Percentiles rank a stretch among this genome's conserved stretches.
Conservation (phyloP, 2,888 invertebrate genomes). For the Macaria liturata region DNA sequence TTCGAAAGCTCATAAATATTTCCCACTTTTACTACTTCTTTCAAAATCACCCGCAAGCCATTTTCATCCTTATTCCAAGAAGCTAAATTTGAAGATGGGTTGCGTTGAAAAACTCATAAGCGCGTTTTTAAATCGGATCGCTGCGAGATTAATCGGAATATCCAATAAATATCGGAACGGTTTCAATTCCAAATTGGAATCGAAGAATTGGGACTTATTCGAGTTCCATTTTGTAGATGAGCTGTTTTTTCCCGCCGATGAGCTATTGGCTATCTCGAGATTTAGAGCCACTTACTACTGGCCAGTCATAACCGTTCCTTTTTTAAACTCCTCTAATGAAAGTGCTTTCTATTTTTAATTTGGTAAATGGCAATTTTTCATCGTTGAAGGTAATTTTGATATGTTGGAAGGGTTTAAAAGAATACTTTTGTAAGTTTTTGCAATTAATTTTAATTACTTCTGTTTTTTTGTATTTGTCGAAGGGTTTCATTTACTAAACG, state of each 20-base stretch:
- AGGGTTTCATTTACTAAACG: no score
- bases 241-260: conserved; percentile 67
- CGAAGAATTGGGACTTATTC: conserved; percentile 78
- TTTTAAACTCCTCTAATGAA: conserved; percentile 30
- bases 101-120: conserved; percentile 56
- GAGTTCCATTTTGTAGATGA: conserved; percentile 77
- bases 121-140: conserved; percentile 73
- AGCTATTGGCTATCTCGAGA: conserved; percentile 43
- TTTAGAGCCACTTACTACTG: conserved; percentile 29
- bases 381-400: conserved; percentile 12
- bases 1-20: conserved; percentile 82
- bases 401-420: conserved; percentile 23
- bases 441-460: conserved; percentile 9
- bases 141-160: conserved; percentile 75
- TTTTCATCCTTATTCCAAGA: conserved; percentile 40
- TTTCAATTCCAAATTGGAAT: conserved; percentile 77
- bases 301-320: conserved; percentile 28
- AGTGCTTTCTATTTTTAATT: conserved; percentile 31
- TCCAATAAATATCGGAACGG: conserved; percentile 79
- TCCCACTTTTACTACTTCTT: conserved; percentile 75
- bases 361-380: conserved; percentile 28
- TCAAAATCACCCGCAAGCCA: conserved; percentile 33
- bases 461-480: neutral
- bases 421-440: conserved; percentile 1
- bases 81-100: conserved; percentile 41